Evolutionary conservation across 2,797 vertebrate species (phyloP).

Genomic region (Notamacropus eugenii): DNA sequence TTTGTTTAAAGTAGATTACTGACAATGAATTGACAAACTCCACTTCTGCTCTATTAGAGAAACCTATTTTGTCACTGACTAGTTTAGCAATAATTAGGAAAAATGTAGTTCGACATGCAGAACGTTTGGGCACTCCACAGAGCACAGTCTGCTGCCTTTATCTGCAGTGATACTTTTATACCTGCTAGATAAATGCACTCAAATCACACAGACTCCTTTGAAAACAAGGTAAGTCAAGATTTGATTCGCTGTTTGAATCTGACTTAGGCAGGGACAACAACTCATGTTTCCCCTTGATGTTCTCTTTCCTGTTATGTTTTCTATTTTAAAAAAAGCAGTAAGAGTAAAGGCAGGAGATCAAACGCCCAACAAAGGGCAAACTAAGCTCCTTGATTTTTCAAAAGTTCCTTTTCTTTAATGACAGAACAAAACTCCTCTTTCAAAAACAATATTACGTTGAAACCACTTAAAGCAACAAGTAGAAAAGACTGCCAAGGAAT

Average conservation of each 20-base stretch:
- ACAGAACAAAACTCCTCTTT: constrained; percentile 14
- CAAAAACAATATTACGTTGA: constrained; percentile 34
- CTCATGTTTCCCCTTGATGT: constrained; percentile 48
- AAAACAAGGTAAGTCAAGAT: constrained; percentile 46
- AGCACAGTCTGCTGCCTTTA: constrained; percentile 17
- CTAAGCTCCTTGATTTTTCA: not conserved
- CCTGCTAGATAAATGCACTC: constrained; percentile 24
- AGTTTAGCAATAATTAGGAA: not conserved
- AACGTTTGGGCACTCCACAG: constrained; percentile 5
- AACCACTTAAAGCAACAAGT: not conserved
- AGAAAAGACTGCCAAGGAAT: not conserved
- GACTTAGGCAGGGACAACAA: constrained; percentile 30
- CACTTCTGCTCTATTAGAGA: constrained; percentile 7
- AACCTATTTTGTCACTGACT: not conserved
- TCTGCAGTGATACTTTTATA: constrained; percentile 41
- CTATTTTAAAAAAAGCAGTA: constrained; percentile 19
- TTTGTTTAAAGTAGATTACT: not conserved
- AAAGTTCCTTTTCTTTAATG: constrained; percentile 32
- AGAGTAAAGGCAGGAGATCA: constrained; percentile 32
- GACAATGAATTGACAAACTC: not conserved
- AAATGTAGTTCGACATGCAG: not conserved
- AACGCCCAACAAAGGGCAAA: constrained; percentile 30
- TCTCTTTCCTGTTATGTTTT: not conserved
- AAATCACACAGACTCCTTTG: not conserved
- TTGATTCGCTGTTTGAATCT: constrained; percentile 48